A percentile compares a stretch with the other conserved stretches of the same genome.
phyloP scores from a whole-genome alignment of 2,113 vertebrate genomes.

The Vulpes ferrilata region DNA sequence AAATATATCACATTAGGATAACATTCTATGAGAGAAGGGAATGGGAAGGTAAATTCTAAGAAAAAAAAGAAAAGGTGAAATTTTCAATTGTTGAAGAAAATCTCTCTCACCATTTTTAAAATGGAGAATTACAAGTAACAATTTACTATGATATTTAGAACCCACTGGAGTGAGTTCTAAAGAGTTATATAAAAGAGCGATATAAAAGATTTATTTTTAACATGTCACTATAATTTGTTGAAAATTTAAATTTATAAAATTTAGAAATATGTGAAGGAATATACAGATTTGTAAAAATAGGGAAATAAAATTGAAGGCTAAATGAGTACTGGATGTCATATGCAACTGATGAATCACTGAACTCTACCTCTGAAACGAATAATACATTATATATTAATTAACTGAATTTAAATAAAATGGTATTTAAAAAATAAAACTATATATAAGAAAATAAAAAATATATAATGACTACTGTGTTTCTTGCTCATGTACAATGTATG shows the following conservation, averaged over 20 bases:
- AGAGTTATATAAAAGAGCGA: not conserved
- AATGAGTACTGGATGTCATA: not conserved
- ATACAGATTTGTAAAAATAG: not conserved
- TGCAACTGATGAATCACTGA: not conserved
- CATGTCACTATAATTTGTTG: not conserved
- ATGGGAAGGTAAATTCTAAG: not conserved
- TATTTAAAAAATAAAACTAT: not conserved
- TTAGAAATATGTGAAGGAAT: not conserved
- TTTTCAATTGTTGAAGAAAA: not conserved
- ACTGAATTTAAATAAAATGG: not conserved
- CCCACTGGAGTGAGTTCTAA: not conserved
- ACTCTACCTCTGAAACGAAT: not conserved
- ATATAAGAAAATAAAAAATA: not conserved
- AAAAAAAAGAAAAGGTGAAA: not conserved
- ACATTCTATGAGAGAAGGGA: not conserved
- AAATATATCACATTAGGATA: not conserved
- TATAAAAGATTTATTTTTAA: not conserved
- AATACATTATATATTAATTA: not conserved
- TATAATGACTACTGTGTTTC: not conserved
- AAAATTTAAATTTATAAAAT: not conserved
- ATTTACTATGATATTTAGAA: not conserved
- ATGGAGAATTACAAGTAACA: not conserved
- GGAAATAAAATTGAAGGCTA: not conserved
- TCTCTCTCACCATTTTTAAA: not conserved
- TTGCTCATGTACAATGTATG: not conserved